phyloP scores from a whole-genome alignment of 2,113 vertebrate species.

The Limnothrissa miodon region DNA sequence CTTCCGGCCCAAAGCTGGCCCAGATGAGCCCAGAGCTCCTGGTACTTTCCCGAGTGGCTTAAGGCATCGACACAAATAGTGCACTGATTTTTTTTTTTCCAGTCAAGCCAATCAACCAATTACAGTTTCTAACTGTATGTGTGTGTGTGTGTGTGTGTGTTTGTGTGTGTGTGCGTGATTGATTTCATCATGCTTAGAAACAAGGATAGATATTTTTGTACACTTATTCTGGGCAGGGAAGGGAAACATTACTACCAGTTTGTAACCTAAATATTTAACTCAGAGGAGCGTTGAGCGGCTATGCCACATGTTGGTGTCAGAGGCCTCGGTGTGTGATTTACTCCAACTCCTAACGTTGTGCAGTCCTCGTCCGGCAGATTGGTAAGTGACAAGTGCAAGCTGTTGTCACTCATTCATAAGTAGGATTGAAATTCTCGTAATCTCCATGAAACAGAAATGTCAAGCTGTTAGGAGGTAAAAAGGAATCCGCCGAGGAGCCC shows the following conservation, averaged over 20 bases:
- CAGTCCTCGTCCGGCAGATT: neutral
- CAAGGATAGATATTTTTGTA: conserved; percentile 15
- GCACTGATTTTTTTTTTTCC: neutral
- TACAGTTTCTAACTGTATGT: neutral
- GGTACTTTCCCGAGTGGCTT: neutral
- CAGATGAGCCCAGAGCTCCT: neutral
- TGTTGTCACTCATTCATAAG: neutral
- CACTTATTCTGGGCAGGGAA: neutral
- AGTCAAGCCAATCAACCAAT: neutral
- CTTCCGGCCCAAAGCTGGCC: no score
- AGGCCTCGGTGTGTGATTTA: neutral
- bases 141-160: neutral
- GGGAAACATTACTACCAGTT: neutral
- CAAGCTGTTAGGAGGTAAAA: neutral
- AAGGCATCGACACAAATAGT: neutral
- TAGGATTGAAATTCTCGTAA: neutral
- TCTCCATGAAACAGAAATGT: neutral
- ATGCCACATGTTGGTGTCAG: neutral
- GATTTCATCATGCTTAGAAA: neutral
- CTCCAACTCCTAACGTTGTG: neutral
- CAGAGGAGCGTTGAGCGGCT: neutral
- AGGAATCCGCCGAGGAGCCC: neutral
- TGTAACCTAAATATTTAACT: neutral
- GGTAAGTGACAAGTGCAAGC: neutral
- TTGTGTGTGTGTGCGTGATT: neutral